Percentiles rank a stretch among this genome's conserved stretches.
phyloP scores from a whole-genome alignment of 2,888 invertebrate species.

The Drosophila paranaensis region DNA sequence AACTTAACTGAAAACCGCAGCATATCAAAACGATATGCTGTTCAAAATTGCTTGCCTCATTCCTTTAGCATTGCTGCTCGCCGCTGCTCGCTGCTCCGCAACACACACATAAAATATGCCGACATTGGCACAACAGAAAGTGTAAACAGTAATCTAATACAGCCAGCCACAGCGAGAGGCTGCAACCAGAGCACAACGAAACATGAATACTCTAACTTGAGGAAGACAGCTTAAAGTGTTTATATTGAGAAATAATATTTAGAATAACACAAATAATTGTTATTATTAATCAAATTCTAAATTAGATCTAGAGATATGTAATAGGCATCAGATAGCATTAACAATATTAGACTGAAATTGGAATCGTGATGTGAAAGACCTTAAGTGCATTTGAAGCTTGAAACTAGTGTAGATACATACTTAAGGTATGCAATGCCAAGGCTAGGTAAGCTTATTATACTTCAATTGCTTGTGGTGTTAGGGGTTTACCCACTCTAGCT shows the following conservation, averaged over 20 bases:
- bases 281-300: background rate
- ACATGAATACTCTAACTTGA: conserved; percentile 25
- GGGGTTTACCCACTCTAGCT: no score
- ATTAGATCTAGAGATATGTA: background rate
- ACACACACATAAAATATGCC: conserved; percentile 27
- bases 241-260: no score
- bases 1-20: conserved; percentile 15
- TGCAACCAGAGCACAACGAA: conserved; percentile 17
- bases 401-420: background rate
- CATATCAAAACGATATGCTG: conserved; percentile 40
- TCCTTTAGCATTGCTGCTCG: conserved; percentile 11
- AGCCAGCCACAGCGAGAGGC: conserved; percentile 2
- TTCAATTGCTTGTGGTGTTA: no score
- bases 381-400: no score
- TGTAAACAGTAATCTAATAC: conserved; percentile 67
- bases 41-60: conserved; percentile 13
- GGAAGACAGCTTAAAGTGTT: no score
- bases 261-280: no score
- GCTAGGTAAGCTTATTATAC: background rate
- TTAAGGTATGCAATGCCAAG: background rate
- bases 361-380: no score
- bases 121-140: conserved; percentile 44
- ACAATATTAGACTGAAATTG: no score
- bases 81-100: conserved; percentile 12
- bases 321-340: no score